These are phyloP conservation scores for Myotis davidii DNA, from an alignment of 2,113 vertebrate genomes.

Conservation along the genomic window DNA sequence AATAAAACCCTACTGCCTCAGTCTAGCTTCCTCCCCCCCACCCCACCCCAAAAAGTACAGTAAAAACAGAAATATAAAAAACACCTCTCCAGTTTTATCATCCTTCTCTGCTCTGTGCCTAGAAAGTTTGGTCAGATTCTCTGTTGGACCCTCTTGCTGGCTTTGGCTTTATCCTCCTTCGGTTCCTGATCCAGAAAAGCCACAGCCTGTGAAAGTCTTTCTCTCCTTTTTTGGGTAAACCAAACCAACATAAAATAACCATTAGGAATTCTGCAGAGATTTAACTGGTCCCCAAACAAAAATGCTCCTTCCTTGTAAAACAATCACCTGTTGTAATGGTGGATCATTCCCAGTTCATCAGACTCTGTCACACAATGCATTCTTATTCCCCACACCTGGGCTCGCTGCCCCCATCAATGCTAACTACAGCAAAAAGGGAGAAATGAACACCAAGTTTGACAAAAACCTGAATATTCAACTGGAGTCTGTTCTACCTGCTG, in stretches of 20 bases:
- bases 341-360: neutral
- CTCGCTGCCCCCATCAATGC: conserved; percentile 49
- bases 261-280: conserved; percentile 59
- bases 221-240: conserved; percentile 30
- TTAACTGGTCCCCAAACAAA: conserved; percentile 59
- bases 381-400: conserved; percentile 6
- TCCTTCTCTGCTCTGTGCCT: conserved; percentile 25
- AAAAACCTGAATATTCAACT: conserved; percentile 74
- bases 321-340: neutral
- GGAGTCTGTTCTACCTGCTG: conserved; percentile 61
- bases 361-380: neutral
- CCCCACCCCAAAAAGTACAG: conserved; percentile 9
- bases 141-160: neutral
- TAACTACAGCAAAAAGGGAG: conserved; percentile 67
- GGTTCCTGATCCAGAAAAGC: conserved; percentile 28
- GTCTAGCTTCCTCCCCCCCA: conserved; percentile 43
- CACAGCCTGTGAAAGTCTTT: neutral
- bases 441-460: conserved; percentile 62
- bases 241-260: conserved; percentile 53
- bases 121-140: conserved; percentile 44
- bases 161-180: conserved; percentile 18
- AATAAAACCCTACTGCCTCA: conserved; percentile 3
- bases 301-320: conserved; percentile 39
- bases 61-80: conserved; percentile 52
- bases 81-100: conserved; percentile 3